Base-by-base conservation (phyloP, 2,113 vertebrate species). In the Oryctolagus cuniculus region DNA sequence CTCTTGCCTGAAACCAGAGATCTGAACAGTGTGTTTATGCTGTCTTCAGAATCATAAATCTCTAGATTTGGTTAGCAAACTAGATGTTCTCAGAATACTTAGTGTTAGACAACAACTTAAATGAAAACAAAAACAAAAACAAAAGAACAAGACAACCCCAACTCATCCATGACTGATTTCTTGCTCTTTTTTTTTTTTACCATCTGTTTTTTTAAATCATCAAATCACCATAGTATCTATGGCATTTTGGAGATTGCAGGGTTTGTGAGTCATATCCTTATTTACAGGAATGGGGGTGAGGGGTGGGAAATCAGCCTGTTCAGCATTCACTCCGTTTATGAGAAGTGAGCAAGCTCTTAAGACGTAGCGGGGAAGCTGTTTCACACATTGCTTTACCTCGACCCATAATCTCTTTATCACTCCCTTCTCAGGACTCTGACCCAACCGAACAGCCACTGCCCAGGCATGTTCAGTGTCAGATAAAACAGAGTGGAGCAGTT, bases 181-280 rank as follows among this genome's bases (percentile, higher is more conserved):
- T 94, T 22, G 16, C 31, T 61, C 58, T 94, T 67, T 87, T 83
- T 92, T 81, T 78, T 38, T 13, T 53, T 24, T 6, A 6, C 64
- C 61, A 87, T 92, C 49, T 96, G 80, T 94, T 94, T 44, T 44
- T 97, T 96, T 93, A 84, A 87, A 92, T 89, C 27, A 70, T 81
- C 86, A 95, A 84, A 92, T 95, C 29, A 3, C 84, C 44, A 63
- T 72, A 5, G 74, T 61, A 89, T 97, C 75, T 91, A 64, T 74
- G 79, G 58, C 72, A 94, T 79, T 95, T 94, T 92, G 84, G 89
- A 87, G 94, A 85, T 55, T 0, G 3, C 74, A 58, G 58, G 22
- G 79, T 16, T 79, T n/a, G 49, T 98, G 98, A 98, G 93, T 98
- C 98, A 98, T 80, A 97, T 97, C 97, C 98, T 97, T 95, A 31